Evolutionary conservation across 1,140 invertebrate genomes (phyloP).

Genomic region (Pomacea maculata): DNA sequence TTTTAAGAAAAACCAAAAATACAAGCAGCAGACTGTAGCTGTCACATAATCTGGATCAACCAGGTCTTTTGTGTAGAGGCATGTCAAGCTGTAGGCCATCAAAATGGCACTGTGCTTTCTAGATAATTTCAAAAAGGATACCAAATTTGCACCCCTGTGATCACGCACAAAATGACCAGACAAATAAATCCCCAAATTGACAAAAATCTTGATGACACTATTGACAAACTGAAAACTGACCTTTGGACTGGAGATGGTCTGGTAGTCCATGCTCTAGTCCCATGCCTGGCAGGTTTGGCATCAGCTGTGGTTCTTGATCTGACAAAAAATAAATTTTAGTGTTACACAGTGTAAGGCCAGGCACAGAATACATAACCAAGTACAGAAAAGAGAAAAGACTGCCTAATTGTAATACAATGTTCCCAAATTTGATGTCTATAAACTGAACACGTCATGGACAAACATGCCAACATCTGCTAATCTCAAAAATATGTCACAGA

Average conservation of each 20-base stretch:
- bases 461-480: background rate
- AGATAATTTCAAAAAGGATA: no score
- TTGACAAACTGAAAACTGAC: conserved; percentile 5
- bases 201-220: background rate
- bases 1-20: background rate
- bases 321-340: conserved; percentile 23
- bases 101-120: no score
- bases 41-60: no score
- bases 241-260: conserved; percentile 30
- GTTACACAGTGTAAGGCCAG: background rate
- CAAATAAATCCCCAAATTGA: background rate
- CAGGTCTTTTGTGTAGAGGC: no score
- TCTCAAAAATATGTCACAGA: no score
- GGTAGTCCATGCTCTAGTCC: conserved; percentile 79
- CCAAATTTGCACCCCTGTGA: background rate
- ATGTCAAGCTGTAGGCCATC: no score
- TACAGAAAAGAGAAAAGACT: background rate
- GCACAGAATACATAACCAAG: no score
- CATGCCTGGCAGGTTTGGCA: conserved; percentile 86
- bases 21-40: background rate
- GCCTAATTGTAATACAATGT: background rate
- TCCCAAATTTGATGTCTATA: background rate
- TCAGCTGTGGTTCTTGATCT: conserved; percentile 74
- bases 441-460: background rate
- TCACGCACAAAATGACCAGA: background rate